Conservation (phyloP, 2,113 vertebrate genomes). For the Nothobranchius furzeri region DNA sequence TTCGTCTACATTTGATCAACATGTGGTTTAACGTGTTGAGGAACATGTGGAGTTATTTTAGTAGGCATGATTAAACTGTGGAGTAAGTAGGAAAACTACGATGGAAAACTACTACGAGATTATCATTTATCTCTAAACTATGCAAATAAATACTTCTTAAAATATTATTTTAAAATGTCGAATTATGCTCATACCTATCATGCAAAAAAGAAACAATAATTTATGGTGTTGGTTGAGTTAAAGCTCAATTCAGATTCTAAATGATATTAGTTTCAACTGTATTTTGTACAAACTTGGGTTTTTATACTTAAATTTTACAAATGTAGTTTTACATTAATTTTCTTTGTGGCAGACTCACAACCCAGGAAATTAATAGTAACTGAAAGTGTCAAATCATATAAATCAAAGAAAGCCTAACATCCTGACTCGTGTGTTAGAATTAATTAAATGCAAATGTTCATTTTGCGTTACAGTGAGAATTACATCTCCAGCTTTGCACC, state of each 20-base stretch:
- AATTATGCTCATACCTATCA: not conserved
- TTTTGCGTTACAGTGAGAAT: slow-evolving; percentile 42
- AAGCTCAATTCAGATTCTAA: not conserved
- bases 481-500: slow-evolving; percentile 8
- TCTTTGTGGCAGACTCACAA: not conserved
- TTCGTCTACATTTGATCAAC: no score
- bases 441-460: slow-evolving; percentile 46
- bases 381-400: not conserved
- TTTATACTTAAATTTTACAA: not conserved
- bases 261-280: not conserved
- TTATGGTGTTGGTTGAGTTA: not conserved
- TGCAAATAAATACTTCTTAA: not conserved
- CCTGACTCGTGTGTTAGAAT: not conserved
- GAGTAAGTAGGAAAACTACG: no score
- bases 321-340: not conserved
- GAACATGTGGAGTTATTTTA: no score
- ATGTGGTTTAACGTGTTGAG: no score
- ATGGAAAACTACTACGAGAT: no score
- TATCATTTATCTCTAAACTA: no score
- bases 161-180: not conserved
- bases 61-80: no score
- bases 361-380: no score
- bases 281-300: not conserved
- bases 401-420: not conserved
- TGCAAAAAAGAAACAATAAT: not conserved